A percentile compares a stretch with the other conserved stretches of the same genome.
Conservation (phyloP, 2,797 vertebrate genomes). For the Sebastes matsubarae region DNA sequence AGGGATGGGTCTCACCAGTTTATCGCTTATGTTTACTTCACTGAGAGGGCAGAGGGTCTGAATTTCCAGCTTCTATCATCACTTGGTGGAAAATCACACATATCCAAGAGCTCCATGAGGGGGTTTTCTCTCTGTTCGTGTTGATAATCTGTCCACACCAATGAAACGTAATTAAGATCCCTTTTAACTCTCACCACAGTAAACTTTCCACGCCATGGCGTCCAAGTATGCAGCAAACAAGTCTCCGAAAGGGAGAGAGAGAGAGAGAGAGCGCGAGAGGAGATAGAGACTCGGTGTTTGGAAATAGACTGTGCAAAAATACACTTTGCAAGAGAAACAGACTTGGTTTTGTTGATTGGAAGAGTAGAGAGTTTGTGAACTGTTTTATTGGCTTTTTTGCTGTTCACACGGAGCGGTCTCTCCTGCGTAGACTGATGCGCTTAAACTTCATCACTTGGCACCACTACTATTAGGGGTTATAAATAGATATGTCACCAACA, state of each 20-base stretch:
- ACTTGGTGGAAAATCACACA: conserved; percentile 54
- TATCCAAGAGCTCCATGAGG: conserved; percentile 46
- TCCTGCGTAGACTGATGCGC: conserved; percentile 37
- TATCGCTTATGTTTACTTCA: conserved; percentile 40
- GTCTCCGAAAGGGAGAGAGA: conserved; percentile 56
- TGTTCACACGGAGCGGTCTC: conserved; percentile 48
- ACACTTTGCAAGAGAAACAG: conserved; percentile 73
- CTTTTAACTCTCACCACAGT: conserved; percentile 78
- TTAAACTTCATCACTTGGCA: conserved; percentile 61
- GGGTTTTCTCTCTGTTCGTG: conserved; percentile 60
- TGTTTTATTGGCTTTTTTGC: conserved; percentile 67
- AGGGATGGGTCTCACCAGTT: conserved; percentile 12
- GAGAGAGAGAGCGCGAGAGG: conserved; percentile 8
- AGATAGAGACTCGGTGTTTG: conserved; percentile 66
- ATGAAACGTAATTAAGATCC: conserved; percentile 76
- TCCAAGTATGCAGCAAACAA: conserved; percentile 76
- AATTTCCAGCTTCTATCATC: conserved; percentile 43
- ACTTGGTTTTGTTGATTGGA: conserved; percentile 78
- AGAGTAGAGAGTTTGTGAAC: conserved; percentile 74
- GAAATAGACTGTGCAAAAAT: conserved; percentile 82
- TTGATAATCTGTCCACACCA: conserved; percentile 77
- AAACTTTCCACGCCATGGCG: conserved; percentile 76
- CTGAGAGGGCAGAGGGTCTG: not conserved
- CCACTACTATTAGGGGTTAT: conserved; percentile 45
- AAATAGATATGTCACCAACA: conserved; percentile 65